Evolutionary conservation across 2,797 vertebrate genomes (phyloP), one percentile per base, ranked within the genome.

Genomic region (Propithecus perrieri): DNA sequence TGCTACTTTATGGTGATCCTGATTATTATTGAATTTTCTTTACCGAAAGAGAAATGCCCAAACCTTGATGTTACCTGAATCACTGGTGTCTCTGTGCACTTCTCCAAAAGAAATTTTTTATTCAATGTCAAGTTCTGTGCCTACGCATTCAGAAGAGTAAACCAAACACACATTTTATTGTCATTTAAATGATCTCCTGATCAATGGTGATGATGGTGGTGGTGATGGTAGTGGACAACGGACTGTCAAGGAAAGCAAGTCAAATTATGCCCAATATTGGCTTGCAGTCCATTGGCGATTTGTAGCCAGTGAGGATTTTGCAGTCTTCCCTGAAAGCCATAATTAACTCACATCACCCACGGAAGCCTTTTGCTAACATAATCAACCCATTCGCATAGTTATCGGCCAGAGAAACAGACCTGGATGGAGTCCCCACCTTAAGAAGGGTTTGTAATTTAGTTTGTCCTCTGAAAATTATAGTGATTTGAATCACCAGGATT

Each of bases 321-420:
- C 57, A 53, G 1, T 86, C 57, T 86, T 95, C 53, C 50, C 38
- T 22, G 81, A 93, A 94, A 91, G 85, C 46, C 67, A 18, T 67
- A 69, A 69, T 94, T 76, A 76, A 85, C 59, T 87, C 50, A 30
- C 59, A 46, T 89, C 80, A 41, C 46, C 74, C 85, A 24, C 0
- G 4, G 76, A 38, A 94, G 22, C n/a, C 55, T 61, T 95, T 90
- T 75, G 18, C 89, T 94, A 14, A 67, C 65, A 30, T 24, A 48
- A 89, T 63, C 63, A 61, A 50, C 63, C 84, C 83, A 38, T 65
- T 41, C 9, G 18, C 85, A 30, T 20, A 75, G 46, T 28, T 41
- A 30, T 22, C 11, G 63, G n/a, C 85, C 74, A 72, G 75, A 94
- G 92, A 96, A 85, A 69, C 50, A 95, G 43, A 86, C 24, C 63